Conservation (phyloP, 2,797 vertebrate species). For the Pseudochirops corinnae region DNA sequence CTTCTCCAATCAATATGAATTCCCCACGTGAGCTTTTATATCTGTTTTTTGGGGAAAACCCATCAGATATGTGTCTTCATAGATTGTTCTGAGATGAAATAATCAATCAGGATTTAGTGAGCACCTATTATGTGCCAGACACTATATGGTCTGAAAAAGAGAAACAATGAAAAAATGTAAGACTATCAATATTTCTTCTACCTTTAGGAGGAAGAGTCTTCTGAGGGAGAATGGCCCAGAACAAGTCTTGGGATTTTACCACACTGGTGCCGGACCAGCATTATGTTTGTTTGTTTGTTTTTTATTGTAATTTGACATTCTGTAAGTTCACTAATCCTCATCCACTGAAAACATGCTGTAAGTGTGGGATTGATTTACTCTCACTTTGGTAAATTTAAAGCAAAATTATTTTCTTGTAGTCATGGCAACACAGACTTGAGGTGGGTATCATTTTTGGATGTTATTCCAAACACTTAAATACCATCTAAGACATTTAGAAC, state of each 20-base stretch:
- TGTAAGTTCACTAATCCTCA: neutral
- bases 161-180: neutral
- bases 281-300: neutral
- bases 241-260: neutral
- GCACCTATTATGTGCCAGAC: neutral
- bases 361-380: neutral
- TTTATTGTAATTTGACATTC: neutral
- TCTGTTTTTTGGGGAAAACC: neutral
- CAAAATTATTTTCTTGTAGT: neutral
- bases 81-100: neutral
- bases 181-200: neutral
- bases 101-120: neutral
- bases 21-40: neutral
- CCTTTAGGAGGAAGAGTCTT: neutral
- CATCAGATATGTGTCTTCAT: neutral
- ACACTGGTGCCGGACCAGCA: neutral
- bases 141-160: neutral
- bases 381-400: neutral
- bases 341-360: neutral
- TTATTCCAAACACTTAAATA: neutral
- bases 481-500: conserved; percentile 8
- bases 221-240: neutral
- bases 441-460: conserved; percentile 6
- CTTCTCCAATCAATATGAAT: neutral
- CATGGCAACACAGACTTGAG: neutral